Conservation (phyloP, 2,113 vertebrate species). For the Cyprinus carpio region DNA sequence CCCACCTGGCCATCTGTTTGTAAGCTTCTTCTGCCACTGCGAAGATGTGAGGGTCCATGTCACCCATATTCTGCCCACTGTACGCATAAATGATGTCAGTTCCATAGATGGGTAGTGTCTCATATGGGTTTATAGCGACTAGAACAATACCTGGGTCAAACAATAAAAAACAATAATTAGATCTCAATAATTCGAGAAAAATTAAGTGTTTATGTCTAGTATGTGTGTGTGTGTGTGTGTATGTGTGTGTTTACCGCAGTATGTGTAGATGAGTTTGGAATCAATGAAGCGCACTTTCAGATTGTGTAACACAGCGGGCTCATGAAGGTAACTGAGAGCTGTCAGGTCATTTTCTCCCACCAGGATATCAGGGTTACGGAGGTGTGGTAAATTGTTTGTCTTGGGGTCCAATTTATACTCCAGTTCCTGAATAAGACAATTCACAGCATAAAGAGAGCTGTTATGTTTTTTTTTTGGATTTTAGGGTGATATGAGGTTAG, state of each 20-base stretch:
- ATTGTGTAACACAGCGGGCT: constrained; percentile 96
- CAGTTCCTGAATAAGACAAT: constrained; percentile 74
- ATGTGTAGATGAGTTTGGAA: constrained; percentile 98
- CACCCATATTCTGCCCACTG: constrained; percentile 98
- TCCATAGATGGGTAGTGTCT: constrained; percentile 94
- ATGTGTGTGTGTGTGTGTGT: not conserved
- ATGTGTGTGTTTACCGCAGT: constrained; percentile 84
- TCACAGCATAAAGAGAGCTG: too few relatives aligned
- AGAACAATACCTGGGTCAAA: constrained; percentile 87
- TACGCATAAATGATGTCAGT: constrained; percentile 98
- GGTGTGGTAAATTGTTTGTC: constrained; percentile 88
- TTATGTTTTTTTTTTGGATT: too few relatives aligned
- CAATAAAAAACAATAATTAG: not conserved
- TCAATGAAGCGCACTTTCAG: constrained; percentile 97
- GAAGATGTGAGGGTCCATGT: constrained; percentile 99
- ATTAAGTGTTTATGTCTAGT: not conserved
- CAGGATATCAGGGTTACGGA: constrained; percentile 96
- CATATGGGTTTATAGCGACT: constrained; percentile 98
- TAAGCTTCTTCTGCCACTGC: constrained; percentile 98
- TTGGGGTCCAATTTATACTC: constrained; percentile 87
- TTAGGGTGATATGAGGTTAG: too few relatives aligned
- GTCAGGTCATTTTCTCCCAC: constrained; percentile 99
- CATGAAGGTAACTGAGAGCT: constrained; percentile 95
- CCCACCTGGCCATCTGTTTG: constrained; percentile 99
- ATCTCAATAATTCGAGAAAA: not conserved